phyloP scores from a whole-genome alignment of 2,797 vertebrate species.

The Buceros bicornis region DNA sequence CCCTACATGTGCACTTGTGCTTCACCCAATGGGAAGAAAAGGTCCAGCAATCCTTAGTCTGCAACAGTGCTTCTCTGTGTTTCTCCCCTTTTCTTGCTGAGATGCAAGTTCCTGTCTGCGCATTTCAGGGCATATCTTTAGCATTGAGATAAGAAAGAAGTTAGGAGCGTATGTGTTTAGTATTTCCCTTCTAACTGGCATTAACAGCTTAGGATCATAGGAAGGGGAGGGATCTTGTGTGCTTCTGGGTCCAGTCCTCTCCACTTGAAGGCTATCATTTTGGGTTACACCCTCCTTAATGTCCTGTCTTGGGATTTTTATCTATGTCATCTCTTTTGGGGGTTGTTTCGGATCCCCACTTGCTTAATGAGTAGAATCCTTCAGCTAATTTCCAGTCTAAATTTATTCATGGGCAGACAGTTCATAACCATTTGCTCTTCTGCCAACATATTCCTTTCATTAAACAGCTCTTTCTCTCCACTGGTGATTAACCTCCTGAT shows the following conservation, averaged over 20 bases:
- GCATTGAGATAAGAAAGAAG: not conserved
- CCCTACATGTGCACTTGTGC: not conserved
- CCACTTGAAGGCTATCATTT: not conserved
- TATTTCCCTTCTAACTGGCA: not conserved
- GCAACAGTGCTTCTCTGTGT: not conserved
- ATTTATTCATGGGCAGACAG: not conserved
- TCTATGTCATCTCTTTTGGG: not conserved
- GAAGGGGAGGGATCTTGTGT: not conserved
- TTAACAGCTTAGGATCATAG: not conserved
- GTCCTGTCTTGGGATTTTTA: not conserved
- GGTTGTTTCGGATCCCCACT: not conserved
- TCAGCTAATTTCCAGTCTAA: not conserved
- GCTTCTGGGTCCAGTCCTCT: not conserved
- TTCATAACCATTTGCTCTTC: slow-evolving; percentile 30
- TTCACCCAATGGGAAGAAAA: not conserved
- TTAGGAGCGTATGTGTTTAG: not conserved
- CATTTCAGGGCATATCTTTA: not conserved
- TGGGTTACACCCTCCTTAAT: not conserved
- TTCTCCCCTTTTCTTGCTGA: not conserved
- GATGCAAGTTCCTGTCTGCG: not conserved
- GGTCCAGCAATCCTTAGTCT: not conserved
- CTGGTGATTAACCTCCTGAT: not conserved
- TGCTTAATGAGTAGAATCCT: not conserved
- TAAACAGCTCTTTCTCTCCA: not conserved
- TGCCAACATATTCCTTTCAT: not conserved